These are phyloP conservation scores for Pachliopta kotzebuea DNA, from an alignment of 2,888 invertebrate species.

Conservation along the genomic window DNA sequence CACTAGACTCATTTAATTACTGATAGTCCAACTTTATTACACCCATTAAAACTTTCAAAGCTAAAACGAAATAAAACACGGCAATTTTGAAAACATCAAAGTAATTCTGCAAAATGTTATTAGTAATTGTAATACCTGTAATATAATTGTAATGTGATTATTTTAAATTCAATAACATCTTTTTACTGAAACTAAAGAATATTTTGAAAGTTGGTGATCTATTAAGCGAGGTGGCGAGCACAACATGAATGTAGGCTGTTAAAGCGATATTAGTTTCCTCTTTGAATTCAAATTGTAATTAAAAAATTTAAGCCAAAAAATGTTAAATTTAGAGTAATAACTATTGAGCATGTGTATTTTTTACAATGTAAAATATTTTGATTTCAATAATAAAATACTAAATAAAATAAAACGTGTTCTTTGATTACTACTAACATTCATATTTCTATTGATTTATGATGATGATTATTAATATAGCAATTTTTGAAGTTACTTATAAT, in stretches of 20 bases:
- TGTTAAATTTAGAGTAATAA: slow-evolving; percentile 69
- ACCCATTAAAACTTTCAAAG: neutral
- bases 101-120: neutral
- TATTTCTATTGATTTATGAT: too few species aligned
- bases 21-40: too few species aligned
- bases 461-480: too few species aligned
- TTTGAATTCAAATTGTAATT: slow-evolving; percentile 25
- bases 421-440: neutral
- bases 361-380: slow-evolving; percentile 81
- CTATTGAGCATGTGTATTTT: slow-evolving; percentile 77
- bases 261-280: slow-evolving; percentile 5
- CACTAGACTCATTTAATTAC: neutral
- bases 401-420: slow-evolving; percentile 4
- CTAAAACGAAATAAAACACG: neutral
- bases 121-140: neutral
- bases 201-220: neutral
- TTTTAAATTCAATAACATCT: too few species aligned
- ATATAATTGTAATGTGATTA: neutral
- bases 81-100: neutral
- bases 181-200: neutral
- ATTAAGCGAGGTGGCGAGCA: neutral
- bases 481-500: too few species aligned
- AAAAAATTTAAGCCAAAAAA: slow-evolving; percentile 54
- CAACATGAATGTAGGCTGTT: slow-evolving; percentile 21
- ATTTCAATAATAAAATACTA: slow-evolving; percentile 77